A percentile compares a stretch with the other conserved stretches of the same genome.
These are phyloP conservation scores for Pardosa pseudoannulata DNA, from an alignment of 2,888 invertebrate genomes.

Conservation along the genomic window DNA sequence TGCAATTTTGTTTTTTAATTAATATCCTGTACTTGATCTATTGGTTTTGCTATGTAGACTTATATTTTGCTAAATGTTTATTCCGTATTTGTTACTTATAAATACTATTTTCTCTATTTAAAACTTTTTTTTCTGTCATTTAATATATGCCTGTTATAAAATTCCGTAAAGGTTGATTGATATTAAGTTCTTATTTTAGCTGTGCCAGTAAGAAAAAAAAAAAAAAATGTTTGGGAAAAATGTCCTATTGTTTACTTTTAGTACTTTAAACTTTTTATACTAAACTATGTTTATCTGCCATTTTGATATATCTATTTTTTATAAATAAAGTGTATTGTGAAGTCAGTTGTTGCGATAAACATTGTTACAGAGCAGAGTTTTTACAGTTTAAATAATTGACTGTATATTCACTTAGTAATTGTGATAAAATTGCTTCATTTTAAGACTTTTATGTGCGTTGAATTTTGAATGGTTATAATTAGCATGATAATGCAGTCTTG, in stretches of 20 bases:
- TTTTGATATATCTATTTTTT: constrained; percentile 7
- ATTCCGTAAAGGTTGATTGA: no score
- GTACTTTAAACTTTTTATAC: constrained; percentile 8
- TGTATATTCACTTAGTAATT: no score
- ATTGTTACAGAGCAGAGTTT: neutral
- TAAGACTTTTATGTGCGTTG: neutral
- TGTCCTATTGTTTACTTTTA: neutral
- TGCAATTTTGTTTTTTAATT: neutral
- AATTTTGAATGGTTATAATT: neutral
- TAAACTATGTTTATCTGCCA: neutral
- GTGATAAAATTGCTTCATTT: neutral
- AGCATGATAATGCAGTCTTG: no score
- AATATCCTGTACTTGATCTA: constrained; percentile 30
- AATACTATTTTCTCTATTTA: neutral
- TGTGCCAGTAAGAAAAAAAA: neutral
- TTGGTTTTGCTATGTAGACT: constrained; percentile 48
- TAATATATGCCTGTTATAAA: neutral
- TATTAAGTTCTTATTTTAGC: neutral
- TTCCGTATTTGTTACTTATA: constrained; percentile 2
- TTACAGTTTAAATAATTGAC: neutral
- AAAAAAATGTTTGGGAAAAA: neutral
- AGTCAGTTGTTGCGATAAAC: neutral
- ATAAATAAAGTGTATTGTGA: neutral
- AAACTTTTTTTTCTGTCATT: neutral
- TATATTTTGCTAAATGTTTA: constrained; percentile 59